phyloP scores from a whole-genome alignment of 2,113 vertebrate genomes.

The Psettodes erumei region DNA sequence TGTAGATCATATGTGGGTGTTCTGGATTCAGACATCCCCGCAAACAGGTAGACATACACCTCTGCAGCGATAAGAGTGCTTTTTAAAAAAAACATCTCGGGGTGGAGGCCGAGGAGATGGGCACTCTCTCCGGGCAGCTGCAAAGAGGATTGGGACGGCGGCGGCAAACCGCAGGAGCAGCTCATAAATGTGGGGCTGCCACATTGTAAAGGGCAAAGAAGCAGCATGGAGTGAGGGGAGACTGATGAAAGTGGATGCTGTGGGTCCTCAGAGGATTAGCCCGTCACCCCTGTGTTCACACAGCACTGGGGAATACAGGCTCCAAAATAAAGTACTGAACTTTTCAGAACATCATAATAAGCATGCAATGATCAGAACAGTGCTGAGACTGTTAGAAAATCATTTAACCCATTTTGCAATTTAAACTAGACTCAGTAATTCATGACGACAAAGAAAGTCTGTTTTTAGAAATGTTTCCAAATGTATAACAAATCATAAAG shows the following conservation, averaged over 20 bases:
- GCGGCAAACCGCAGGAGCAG: conserved; percentile 30
- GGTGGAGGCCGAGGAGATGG: conserved; percentile 11
- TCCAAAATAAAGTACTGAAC: conserved; percentile 11
- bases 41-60: conserved; percentile 11
- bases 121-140: conserved; percentile 36
- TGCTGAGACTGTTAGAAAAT: background rate
- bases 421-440: too few relatives aligned
- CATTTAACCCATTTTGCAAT: too few relatives aligned
- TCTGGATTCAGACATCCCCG: background rate
- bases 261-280: conserved; percentile 19
- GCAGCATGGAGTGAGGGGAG: conserved; percentile 32
- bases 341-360: too few relatives aligned
- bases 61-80: background rate
- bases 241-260: conserved; percentile 47
- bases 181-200: conserved; percentile 60
- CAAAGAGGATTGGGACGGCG: conserved; percentile 18
- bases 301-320: background rate
- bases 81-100: background rate
- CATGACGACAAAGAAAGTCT: too few relatives aligned
- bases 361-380: too few relatives aligned
- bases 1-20: background rate
- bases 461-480: too few relatives aligned
- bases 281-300: conserved; percentile 2
- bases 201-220: conserved; percentile 70
- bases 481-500: too few relatives aligned